These are phyloP conservation scores for Xestia ashworthii DNA, from an alignment of 2,888 invertebrate species.

Conservation along the genomic window DNA sequence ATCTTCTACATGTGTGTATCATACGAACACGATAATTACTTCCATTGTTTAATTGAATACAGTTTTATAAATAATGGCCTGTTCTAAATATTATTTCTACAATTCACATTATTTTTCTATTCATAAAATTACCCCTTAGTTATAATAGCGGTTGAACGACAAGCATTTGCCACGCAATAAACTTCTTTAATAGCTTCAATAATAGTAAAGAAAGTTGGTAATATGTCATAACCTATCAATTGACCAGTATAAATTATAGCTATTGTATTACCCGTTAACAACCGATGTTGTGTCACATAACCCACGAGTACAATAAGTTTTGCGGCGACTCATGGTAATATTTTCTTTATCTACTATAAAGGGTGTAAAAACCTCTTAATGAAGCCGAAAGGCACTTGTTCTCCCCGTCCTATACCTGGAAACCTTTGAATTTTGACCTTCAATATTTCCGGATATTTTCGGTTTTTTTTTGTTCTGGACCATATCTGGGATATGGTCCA, in stretches of 20 bases:
- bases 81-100: neutral
- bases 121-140: neutral
- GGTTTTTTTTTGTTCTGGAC: no score
- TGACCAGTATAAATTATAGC: neutral
- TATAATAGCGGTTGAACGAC: neutral
- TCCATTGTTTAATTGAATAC: neutral
- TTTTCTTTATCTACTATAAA: no score
- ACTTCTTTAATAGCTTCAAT: constrained; percentile 18
- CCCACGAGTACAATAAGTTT: neutral
- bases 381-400: no score
- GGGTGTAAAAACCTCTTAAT: no score
- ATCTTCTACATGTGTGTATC: neutral
- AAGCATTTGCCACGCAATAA: neutral
- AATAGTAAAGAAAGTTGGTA: neutral
- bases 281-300: neutral
- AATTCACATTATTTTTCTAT: neutral
- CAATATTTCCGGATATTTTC: no score
- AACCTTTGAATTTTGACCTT: neutral
- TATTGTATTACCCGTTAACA: neutral
- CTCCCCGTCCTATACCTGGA: no score
- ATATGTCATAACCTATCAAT: neutral
- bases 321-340: no score
- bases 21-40: neutral
- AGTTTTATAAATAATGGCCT: neutral
- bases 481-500: no score